Percentiles rank a stretch among this genome's conserved stretches.
Conservation (phyloP, 2,797 vertebrate genomes). For the Pantherophis vulpinus region DNA sequence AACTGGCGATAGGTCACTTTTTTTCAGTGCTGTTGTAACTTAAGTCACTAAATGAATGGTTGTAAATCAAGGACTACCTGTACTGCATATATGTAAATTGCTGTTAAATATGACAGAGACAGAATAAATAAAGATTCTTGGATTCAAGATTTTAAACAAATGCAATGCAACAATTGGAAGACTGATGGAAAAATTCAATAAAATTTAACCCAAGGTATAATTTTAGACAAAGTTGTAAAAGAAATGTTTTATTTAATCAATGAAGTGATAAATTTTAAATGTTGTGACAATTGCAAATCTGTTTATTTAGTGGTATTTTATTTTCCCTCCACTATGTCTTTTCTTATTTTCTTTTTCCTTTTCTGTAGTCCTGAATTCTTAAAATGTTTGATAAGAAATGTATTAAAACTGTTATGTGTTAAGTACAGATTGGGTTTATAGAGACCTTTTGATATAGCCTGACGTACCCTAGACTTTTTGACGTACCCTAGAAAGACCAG, state of each 20-base stretch:
- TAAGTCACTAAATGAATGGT: not conserved
- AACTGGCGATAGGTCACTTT: not conserved
- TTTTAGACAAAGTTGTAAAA: not conserved
- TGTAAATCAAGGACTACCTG: not conserved
- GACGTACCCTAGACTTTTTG: not conserved
- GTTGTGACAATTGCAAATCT: not conserved
- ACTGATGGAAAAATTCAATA: not conserved
- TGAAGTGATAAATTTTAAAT: not conserved
- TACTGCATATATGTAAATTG: not conserved
- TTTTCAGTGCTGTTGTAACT: not conserved
- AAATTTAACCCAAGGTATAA: not conserved
- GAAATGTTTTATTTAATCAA: not conserved
- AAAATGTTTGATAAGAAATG: not conserved
- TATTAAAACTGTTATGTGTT: not conserved
- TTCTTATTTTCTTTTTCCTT: not conserved
- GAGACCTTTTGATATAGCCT: not conserved
- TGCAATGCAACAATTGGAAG: not conserved
- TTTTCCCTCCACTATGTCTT: not conserved
- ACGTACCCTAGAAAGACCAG: not conserved
- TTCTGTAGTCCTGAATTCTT: not conserved
- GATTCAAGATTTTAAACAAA: not conserved
- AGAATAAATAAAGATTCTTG: not conserved
- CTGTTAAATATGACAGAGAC: not conserved
- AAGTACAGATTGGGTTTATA: not conserved
- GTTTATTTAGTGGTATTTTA: not conserved